A percentile compares a stretch with the other conserved stretches of the same genome.
These are phyloP conservation scores for Drosophila ochracea DNA, from an alignment of 2,888 invertebrate species.

Conservation along the genomic window DNA sequence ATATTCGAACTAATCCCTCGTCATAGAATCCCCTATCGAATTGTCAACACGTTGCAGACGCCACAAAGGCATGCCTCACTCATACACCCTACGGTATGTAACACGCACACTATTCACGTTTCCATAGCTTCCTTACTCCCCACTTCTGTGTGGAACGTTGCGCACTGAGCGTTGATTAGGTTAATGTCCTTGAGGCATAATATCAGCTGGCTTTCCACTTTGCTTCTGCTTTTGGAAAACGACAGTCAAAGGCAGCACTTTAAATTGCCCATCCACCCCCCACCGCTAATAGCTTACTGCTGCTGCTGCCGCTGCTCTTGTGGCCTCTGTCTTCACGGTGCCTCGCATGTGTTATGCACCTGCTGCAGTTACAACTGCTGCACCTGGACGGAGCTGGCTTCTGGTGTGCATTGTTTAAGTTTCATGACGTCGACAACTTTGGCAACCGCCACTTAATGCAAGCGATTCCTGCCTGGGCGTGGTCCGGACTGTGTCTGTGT, in stretches of 20 bases:
- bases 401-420: slow-evolving; percentile 69
- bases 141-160: neutral
- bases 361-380: slow-evolving; percentile 9
- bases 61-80: slow-evolving; percentile 18
- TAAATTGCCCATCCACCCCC: slow-evolving; percentile 17
- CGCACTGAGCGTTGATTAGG: slow-evolving; percentile 71
- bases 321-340: slow-evolving; percentile 20
- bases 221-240: slow-evolving; percentile 17
- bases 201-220: slow-evolving; percentile 52
- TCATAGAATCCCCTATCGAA: slow-evolving; percentile 9
- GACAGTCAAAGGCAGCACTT: slow-evolving; percentile 54
- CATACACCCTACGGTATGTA: slow-evolving; percentile 2
- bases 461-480: slow-evolving; percentile 47
- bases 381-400: slow-evolving; percentile 26
- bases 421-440: slow-evolving; percentile 75
- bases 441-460: slow-evolving; percentile 77
- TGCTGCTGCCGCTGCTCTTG: slow-evolving; percentile 4
- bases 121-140: neutral
- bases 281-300: neutral
- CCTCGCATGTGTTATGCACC: slow-evolving; percentile 41
- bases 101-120: slow-evolving; percentile 9
- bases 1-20: slow-evolving; percentile 27
- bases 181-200: slow-evolving; percentile 75
- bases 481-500: slow-evolving; percentile 17
- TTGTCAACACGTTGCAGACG: slow-evolving; percentile 36